Evolutionary conservation across 2,113 vertebrate genomes (phyloP).

Genomic region (Micromys minutus): DNA sequence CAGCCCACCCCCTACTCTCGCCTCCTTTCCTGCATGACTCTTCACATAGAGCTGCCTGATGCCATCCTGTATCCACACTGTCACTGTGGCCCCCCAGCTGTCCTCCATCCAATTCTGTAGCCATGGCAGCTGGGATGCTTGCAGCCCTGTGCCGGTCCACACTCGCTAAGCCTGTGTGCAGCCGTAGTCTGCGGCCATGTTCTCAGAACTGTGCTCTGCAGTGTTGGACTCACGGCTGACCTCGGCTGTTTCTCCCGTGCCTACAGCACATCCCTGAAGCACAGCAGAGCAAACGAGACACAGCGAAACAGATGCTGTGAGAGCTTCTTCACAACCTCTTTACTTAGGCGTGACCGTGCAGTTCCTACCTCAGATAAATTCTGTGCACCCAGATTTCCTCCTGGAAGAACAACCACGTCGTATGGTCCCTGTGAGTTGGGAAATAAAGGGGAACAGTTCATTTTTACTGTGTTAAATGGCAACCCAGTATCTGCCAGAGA

Average conservation of each 20-base stretch:
- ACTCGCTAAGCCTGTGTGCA: background rate
- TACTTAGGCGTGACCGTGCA: fast-evolving
- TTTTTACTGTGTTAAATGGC: background rate
- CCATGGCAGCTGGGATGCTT: fast-evolving
- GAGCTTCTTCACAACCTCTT: background rate
- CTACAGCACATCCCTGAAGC: background rate
- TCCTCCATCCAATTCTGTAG: fast-evolving
- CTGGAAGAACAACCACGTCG: constrained; percentile 95
- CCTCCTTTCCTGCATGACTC: background rate
- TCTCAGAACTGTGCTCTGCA: background rate
- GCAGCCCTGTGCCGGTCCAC: fast-evolving
- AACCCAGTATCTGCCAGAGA: background rate
- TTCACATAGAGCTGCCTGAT: background rate
- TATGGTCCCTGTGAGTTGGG: constrained; percentile 92
- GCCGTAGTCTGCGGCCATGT: background rate
- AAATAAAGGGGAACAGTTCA: background rate
- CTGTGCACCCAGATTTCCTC: constrained; percentile 95
- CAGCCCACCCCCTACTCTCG: background rate
- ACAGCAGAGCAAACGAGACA: background rate
- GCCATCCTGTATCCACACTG: background rate
- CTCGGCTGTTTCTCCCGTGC: background rate
- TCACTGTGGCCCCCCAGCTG: background rate
- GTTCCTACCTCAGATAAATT: constrained; percentile 94
- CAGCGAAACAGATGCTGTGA: background rate
- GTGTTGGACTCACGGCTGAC: background rate